These are phyloP conservation scores for Pangasius djambal DNA, from an alignment of 2,797 vertebrate species.

Conservation along the genomic window DNA sequence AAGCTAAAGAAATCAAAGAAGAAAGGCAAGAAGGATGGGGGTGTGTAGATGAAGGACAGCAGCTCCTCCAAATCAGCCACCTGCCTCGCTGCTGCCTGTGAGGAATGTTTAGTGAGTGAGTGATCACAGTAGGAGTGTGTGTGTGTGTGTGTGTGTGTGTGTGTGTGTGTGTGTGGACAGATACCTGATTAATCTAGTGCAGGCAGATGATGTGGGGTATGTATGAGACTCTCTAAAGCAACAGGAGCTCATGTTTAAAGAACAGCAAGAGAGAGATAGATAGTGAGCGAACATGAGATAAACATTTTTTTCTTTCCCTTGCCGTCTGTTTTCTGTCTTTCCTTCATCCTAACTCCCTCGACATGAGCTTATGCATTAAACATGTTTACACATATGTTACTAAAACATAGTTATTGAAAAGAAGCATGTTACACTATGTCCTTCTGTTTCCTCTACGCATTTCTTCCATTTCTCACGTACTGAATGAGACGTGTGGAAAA, in stretches of 20 bases:
- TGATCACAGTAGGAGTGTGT: slow-evolving; percentile 46
- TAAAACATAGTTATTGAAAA: slow-evolving; percentile 26
- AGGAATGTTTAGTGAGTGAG: slow-evolving; percentile 46
- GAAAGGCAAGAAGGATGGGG: slow-evolving; percentile 53
- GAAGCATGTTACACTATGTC: slow-evolving; percentile 1
- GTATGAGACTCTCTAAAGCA: slow-evolving; percentile 40
- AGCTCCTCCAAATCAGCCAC: slow-evolving; percentile 29
- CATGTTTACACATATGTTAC: slow-evolving; percentile 29
- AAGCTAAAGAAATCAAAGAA: slow-evolving; percentile 80
- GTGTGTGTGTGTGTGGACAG: slow-evolving; percentile 31
- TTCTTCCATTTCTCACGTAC: neutral
- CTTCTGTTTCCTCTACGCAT: slow-evolving; percentile 12
- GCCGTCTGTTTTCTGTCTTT: slow-evolving; percentile 36
- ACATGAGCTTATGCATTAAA: slow-evolving; percentile 28
- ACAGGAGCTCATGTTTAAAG: slow-evolving; percentile 51
- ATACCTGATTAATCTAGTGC: slow-evolving; percentile 46
- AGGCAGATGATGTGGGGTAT: slow-evolving; percentile 37
- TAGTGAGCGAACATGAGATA: slow-evolving; percentile 24
- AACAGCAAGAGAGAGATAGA: slow-evolving; percentile 43
- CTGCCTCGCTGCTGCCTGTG: slow-evolving; percentile 32
- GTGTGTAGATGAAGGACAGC: slow-evolving; percentile 31
- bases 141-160: slow-evolving; percentile 2
- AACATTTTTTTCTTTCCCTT: slow-evolving; percentile 20
- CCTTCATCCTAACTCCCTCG: slow-evolving; percentile 4
- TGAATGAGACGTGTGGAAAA: neutral